phyloP scores from a whole-genome alignment of 2,113 vertebrate species.

The Festucalex cinctus region DNA sequence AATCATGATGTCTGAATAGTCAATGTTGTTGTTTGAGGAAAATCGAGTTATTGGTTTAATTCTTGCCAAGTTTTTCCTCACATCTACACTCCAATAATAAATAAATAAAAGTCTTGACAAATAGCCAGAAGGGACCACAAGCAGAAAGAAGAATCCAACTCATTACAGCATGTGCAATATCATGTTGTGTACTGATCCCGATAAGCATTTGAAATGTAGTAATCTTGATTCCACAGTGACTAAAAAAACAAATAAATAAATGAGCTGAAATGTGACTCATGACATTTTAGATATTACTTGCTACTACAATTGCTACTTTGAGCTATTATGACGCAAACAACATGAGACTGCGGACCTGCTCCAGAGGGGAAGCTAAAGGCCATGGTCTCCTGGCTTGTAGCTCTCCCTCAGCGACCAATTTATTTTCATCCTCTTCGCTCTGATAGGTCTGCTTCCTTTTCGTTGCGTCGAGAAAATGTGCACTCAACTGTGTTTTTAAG shows the following conservation, averaged over 20 bases:
- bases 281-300: conserved; percentile 67
- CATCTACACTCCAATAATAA: no score
- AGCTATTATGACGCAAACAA: conserved; percentile 23
- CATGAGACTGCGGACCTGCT: conserved; percentile 19
- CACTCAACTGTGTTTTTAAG: neutral
- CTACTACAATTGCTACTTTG: conserved; percentile 10
- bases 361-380: conserved; percentile 45
- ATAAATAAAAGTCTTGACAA: neutral
- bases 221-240: neutral
- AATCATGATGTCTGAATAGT: no score
- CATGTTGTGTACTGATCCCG: neutral
- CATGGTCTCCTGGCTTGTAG: conserved; percentile 38
- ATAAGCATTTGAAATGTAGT: neutral
- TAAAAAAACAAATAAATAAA: no score
- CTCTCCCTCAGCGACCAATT: conserved; percentile 64
- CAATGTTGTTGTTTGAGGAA: no score
- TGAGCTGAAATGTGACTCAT: conserved; percentile 25
- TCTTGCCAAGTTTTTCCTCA: no score
- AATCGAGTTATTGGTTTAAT: no score
- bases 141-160: neutral
- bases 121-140: neutral
- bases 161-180: neutral
- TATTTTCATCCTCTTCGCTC: conserved; percentile 52
- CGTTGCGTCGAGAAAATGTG: neutral
- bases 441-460: conserved; percentile 26